A percentile compares a stretch with the other conserved stretches of the same genome.
Evolutionary conservation across 2,888 invertebrate species (phyloP).

Genomic region (Ichneumon xanthorius): DNA sequence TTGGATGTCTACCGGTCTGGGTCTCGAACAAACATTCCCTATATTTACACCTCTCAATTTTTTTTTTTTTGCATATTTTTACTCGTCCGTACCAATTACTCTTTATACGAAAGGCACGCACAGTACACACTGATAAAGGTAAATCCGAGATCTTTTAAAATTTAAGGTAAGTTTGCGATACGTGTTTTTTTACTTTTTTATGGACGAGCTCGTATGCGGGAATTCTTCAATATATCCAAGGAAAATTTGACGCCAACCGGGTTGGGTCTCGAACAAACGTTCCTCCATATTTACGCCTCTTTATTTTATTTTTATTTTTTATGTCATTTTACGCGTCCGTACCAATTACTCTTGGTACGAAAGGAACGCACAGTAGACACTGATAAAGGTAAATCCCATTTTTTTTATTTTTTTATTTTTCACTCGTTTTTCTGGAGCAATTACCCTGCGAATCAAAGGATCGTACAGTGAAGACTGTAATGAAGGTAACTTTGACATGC

Average conservation of each 20-base stretch:
- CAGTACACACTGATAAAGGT: no score
- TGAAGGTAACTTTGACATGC: neutral
- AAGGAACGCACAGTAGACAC: no score
- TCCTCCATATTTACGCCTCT: neutral
- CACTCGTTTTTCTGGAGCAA: neutral
- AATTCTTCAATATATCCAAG: no score
- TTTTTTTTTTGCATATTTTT: neutral
- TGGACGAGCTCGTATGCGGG: neutral
- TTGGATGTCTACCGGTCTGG: slow-evolving; percentile 3
- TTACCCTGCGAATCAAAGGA: neutral
- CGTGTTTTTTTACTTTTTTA: neutral
- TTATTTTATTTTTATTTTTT: neutral
- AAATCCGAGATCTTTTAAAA: no score
- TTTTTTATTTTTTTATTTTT: neutral
- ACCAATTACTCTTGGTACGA: no score
- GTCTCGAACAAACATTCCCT: slow-evolving; percentile 18
- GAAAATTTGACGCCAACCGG: no score
- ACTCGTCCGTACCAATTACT: no score
- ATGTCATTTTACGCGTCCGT: no score
- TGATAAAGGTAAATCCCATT: no score
- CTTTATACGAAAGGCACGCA: no score
- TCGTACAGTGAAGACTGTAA: neutral
- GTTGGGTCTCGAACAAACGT: no score
- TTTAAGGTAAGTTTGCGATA: neutral
- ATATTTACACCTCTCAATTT: neutral